Evolutionary conservation across 2,888 invertebrate species (phyloP), one percentile per base, ranked within the genome.

Genomic region (Drosophila limbata): DNA sequence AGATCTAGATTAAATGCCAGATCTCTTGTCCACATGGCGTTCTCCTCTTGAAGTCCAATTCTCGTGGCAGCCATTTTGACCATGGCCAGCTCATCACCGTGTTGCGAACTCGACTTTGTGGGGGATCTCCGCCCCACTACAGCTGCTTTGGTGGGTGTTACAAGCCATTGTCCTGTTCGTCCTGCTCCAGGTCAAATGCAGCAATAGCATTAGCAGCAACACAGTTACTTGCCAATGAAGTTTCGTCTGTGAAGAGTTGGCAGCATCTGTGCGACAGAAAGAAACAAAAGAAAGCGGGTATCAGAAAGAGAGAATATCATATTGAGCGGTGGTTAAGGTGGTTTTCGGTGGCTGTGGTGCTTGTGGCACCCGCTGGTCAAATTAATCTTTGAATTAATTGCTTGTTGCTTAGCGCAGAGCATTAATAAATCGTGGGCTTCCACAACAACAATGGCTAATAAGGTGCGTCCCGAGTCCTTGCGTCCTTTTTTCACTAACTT

Each of bases 361-460:
- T 50, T 39, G 69, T 69, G 73, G 84, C 81, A 87, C 90, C 87
- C 91, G 81, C 84, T 85, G 89, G 91, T 81, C 71, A 84, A 90
- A 90, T 90, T 90, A 90, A 90, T 90, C 90, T 89, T 77, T 73
- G 87, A 87, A 90, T 90, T 90, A 90, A 90, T 90, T 90, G 91
- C 91, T 83, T 80, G 81, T 73, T 84, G 88, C 86, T 89, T 82
- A 89, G 88, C 89, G 73, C 89, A 84, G 77, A 88, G 88, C 86
- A 84, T 89, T 87, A 86, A 86, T 86, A 86, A 86, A 86, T 86
- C 85, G 84, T 84, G 66, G 64, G 64, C 64, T 8, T 37, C 28
- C 48, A 69, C 62, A 60, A 47, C 35, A 60, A 66, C 69, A 56
- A 61, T 62, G 53, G 68, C 77, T 80, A 82, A 82, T 81, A 79